phyloP scores from a whole-genome alignment of 2,888 invertebrate genomes.

The Nemurella pictetii region DNA sequence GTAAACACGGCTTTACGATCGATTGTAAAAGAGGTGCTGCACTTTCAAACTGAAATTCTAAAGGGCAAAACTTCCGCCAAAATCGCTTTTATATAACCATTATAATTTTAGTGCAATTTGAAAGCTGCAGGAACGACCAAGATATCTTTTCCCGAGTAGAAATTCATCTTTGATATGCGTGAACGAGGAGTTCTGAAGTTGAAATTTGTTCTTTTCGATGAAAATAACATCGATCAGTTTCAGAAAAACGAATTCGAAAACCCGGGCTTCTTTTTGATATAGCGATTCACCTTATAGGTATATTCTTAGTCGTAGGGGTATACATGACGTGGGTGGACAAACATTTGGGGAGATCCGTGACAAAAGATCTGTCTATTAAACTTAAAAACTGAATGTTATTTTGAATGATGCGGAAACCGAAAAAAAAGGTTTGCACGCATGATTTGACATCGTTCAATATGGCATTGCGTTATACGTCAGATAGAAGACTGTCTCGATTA shows the following conservation, averaged over 20 bases:
- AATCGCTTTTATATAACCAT: background rate
- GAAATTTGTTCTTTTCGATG: background rate
- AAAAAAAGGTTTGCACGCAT: conserved; percentile 14
- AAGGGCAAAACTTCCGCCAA: background rate
- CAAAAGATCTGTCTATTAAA: conserved; percentile 12
- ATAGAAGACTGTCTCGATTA: conserved; percentile 5
- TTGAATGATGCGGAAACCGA: conserved; percentile 30
- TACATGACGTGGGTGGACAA: conserved; percentile 8
- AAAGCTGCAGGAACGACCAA: background rate
- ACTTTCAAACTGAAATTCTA: background rate
- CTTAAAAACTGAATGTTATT: conserved; percentile 21
- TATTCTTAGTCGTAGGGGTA: background rate
- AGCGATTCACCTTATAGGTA: background rate
- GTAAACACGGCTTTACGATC: conserved; percentile 15
- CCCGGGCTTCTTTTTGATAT: background rate
- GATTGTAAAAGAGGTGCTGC: conserved; percentile 12
- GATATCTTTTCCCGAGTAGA: background rate
- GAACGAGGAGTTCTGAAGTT: background rate
- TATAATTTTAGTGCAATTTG: background rate
- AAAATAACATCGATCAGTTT: background rate
- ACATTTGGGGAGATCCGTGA: background rate
- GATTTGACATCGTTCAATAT: conserved; percentile 23
- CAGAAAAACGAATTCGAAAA: background rate
- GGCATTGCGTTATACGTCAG: background rate
- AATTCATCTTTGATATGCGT: background rate